Evolutionary conservation across 2,113 vertebrate species (phyloP), one percentile per base, ranked within the genome.

Genomic region (Brachypodius melanocephalos): DNA sequence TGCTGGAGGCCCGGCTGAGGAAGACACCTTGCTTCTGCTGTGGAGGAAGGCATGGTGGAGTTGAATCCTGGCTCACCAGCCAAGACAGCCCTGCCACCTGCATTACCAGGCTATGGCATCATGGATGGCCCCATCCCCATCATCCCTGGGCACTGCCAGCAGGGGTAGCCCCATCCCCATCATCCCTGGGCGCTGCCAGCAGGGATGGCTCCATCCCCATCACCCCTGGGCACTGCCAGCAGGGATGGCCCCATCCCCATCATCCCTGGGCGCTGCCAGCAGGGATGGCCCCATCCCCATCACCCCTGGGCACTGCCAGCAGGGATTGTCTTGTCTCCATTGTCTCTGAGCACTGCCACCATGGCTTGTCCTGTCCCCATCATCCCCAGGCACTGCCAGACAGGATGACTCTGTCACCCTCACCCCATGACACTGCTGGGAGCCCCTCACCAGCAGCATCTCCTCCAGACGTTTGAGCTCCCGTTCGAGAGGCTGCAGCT

Each of bases 401-500:
- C 8, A 24, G 34, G 9, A 54, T 20, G 11, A 29, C 43, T 43
- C 43, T 21, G 14, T 28, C 12, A 11, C 59, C 46, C 16, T 43
- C 1, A 0, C 12, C 46, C 62, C 22, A 0, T 2, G 22, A 43
- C 12, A 14, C 29, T 8, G 3, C 21, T 13, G 52, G 8, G 20
- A 76, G 54, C 46, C 62, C 46, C 98, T 99, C 92, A 99, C 99
- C 98, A 99, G 98, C 38, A 99, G 97, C 13, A 98, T 98, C 65
- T 98, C 98, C 92, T 99, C 98, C 95, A 99, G 98, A 52, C 88
- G 98, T 85, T 97, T 98, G 68, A 99, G 97, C 96, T 99, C 98
- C 85, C 99, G 98, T 69, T 99, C 99, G 5, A 99, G 98, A 14
- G 98, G 95, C 87, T 99, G 99, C 51, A 99, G 96, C 96, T 99